Conservation (phyloP, 1,140 invertebrate genomes). For the Leptinotarsa undecemlineata region DNA sequence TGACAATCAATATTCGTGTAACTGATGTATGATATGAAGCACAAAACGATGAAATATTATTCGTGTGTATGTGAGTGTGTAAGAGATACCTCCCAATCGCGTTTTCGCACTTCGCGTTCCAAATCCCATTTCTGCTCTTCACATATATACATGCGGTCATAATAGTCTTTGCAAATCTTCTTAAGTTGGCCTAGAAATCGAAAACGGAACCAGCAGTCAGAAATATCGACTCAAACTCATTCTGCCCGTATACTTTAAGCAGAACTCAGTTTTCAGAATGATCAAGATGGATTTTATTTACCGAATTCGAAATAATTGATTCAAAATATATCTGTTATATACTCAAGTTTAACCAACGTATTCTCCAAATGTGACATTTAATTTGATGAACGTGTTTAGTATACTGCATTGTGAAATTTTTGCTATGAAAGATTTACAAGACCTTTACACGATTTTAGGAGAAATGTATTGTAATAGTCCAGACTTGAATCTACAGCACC, state of each 20-base stretch:
- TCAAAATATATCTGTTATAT: too few species aligned
- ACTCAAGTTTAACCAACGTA: too few species aligned
- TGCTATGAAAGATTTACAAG: too few species aligned
- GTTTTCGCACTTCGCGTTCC: constrained; percentile 97
- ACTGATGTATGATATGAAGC: constrained; percentile 38
- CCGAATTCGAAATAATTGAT: too few species aligned
- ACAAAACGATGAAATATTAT: constrained; percentile 32
- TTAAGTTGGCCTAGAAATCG: constrained; percentile 75
- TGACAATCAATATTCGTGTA: constrained; percentile 2
- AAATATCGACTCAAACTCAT: constrained; percentile 23
- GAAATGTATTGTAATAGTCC: too few species aligned
- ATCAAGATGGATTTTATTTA: too few species aligned
- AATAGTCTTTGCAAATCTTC: constrained; percentile 92
- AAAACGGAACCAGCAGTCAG: constrained; percentile 54
- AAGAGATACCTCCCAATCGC: constrained; percentile 92
- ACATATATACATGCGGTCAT: constrained; percentile 92
- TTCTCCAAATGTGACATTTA: too few species aligned
- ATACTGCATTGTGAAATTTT: too few species aligned
- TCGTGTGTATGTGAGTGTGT: constrained; percentile 29
- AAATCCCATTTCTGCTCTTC: constrained; percentile 99
- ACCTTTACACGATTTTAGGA: too few species aligned
- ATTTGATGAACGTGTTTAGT: too few species aligned
- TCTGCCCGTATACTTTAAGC: constrained; percentile 5
- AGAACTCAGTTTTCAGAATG: too few species aligned
- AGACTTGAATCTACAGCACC: too few species aligned